Evolutionary conservation across 35 echinoderm and acorn worm genomes (phyloP), one percentile per base, ranked within the genome.

Genomic region (Ptychodera flava): DNA sequence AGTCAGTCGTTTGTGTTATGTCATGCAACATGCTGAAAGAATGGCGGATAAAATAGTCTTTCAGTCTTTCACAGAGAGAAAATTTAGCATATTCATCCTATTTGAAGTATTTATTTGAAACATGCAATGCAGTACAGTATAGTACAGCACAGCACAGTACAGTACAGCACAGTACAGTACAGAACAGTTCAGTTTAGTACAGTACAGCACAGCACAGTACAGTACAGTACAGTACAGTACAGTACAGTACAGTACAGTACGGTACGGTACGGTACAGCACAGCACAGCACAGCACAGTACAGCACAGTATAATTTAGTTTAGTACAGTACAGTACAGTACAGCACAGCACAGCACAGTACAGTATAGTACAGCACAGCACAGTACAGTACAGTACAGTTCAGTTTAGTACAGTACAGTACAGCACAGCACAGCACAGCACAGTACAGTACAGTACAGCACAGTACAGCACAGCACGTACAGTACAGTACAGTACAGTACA

Each of bases 181-280:
- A 89, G 80, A 35, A 83, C 80, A 89, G 87, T 88, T 81, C 79
- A 38, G 78, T 82, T 31, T 28, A 81, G 78, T 88, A 81, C 35
- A 52, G 79, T 64, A 82, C 35, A 38, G 36, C 81, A 89, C n/a
- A 64, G 37, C 37, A 38, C 22, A 37, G 37, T 82, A 89, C 29
- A 45, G 79, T 82, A 89, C 35, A 52, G 81, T 77, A 89, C 88
- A 89, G 88, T 78, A 83, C 80, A 89, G 81, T 89, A 89, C 81
- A 77, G 38, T 83, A 77, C 33, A 83, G 79, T 89, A 82, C 80
- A 89, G 78, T 89, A 89, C 22, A 81, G 86, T 88, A 82, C 86
- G 12, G 86, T 81, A 88, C 30, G 81, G 86, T 38, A 80, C 86
- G 12, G 86, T 88, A 81, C 32, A 78, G 64, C 78, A 78, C 85